phyloP scores from a whole-genome alignment of 1,140 invertebrate species.

The Sitodiplosis mosellana region DNA sequence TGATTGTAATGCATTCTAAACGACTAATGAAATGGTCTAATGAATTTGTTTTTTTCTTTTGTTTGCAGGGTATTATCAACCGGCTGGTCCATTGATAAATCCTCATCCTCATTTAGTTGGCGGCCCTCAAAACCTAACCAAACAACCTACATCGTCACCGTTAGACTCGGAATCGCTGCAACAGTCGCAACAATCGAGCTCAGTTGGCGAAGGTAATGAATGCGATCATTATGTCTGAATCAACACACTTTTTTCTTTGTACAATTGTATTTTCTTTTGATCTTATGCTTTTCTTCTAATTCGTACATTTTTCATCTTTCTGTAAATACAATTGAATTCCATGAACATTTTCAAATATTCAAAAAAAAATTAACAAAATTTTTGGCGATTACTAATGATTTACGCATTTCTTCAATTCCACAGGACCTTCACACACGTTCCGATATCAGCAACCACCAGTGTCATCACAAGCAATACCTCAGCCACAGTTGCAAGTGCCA shows the following conservation, averaged over 20 bases:
- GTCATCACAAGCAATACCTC: constrained; percentile 23
- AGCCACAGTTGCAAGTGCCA: constrained; percentile 10
- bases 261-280: too few relatives aligned
- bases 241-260: too few relatives aligned
- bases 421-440: constrained; percentile 8
- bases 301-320: too few relatives aligned
- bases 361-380: too few relatives aligned
- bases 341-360: too few relatives aligned
- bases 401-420: neutral
- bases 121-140: constrained; percentile 28
- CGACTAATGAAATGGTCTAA: too few relatives aligned
- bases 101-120: constrained; percentile 27
- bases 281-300: too few relatives aligned
- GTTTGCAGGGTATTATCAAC: constrained; percentile 67
- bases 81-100: constrained; percentile 66
- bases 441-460: constrained; percentile 12
- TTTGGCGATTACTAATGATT: too few relatives aligned
- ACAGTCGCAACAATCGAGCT: constrained; percentile 14
- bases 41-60: constrained; percentile 12
- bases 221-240: too few relatives aligned
- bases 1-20: too few relatives aligned
- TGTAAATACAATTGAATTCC: too few relatives aligned
- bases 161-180: constrained; percentile 6
- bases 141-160: constrained; percentile 13
- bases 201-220: constrained; percentile 23